These are phyloP conservation scores for Mergus octosetaceus DNA, from an alignment of 2,797 vertebrate genomes.

Conservation along the genomic window DNA sequence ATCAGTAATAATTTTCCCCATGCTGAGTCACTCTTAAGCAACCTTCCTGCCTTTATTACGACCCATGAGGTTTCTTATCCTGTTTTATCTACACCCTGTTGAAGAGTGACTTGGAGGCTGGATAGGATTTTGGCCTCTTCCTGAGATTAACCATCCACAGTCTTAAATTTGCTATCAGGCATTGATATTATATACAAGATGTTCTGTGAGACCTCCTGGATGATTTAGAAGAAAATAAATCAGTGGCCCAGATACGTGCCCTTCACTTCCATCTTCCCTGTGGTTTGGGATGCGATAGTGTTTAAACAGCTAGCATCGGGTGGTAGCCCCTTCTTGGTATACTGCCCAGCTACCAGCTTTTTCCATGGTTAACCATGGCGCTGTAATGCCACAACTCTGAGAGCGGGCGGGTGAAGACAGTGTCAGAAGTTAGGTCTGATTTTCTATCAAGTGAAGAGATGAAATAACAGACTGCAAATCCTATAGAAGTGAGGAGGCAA, in stretches of 20 bases:
- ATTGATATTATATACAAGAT: fast-evolving
- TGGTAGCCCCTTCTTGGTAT: background rate
- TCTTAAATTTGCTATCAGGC: background rate
- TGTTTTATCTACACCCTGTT: too few relatives aligned
- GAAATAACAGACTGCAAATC: background rate
- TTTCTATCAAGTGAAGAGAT: background rate
- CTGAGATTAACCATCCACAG: too few relatives aligned
- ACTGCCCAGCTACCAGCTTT: background rate
- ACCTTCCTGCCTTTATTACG: too few relatives aligned
- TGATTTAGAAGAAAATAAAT: background rate
- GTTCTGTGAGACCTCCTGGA: background rate
- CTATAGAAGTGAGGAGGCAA: background rate
- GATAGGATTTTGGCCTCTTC: too few relatives aligned
- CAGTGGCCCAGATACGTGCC: background rate
- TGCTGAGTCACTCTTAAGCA: too few relatives aligned
- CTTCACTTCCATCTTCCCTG: background rate
- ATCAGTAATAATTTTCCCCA: too few relatives aligned
- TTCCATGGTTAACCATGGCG: background rate
- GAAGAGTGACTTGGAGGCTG: too few relatives aligned
- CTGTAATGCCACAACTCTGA: background rate
- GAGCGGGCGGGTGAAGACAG: background rate
- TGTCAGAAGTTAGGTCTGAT: background rate
- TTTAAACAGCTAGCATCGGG: background rate
- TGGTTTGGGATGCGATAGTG: background rate
- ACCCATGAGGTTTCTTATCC: too few relatives aligned